Base-by-base conservation (phyloP, 2,888 invertebrate species). In the Lysandra coridon region DNA sequence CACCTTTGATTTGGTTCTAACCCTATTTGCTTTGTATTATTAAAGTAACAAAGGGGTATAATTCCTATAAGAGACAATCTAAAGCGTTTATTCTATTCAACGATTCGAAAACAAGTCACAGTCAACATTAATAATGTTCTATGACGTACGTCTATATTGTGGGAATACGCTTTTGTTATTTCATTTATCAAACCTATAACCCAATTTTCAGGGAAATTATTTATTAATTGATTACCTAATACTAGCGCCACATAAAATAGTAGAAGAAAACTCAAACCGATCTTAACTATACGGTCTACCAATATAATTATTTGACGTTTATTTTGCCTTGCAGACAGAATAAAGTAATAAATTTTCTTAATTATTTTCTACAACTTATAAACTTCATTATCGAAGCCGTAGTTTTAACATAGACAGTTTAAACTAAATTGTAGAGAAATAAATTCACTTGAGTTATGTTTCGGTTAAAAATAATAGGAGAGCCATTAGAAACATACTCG, bases 291-390 rank as follows among this genome's bases (percentile, higher is more conserved):
- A 69, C 37, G 23, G 23, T 23, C 1, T 37, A 37, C 12, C 33
- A 33, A 69, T 69, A 69, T 69, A 69, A 37, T 37, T 69, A 69
- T 33, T 69, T 69, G 33, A 37, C 33, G 69, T 69, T 69, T 69
- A 69, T 69, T 33, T 69, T 33, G 30, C 14, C 69, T 69, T 69
- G 69, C 69, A 17, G 5, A 69, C 69, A 69, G 33, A 69, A 69
- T 69, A 69, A 37, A 33, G 17, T 69, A 69, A 69, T 69, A 69
- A 37, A 69, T 69, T 69, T 69, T 69, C 69, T 69, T 69, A 69
- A 69, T 69, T 69, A 69, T 69, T 69, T 69, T 69, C 69, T 69
- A 14, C 33, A 69, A 69, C 69, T 69, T 37, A 69, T 14, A 37
- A 69, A 69, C 69, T 69, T 33, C 69, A 17, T 4, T 37, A 69